phyloP scores from a whole-genome alignment of 2,113 vertebrate genomes.

The Pampusana beccarii region DNA sequence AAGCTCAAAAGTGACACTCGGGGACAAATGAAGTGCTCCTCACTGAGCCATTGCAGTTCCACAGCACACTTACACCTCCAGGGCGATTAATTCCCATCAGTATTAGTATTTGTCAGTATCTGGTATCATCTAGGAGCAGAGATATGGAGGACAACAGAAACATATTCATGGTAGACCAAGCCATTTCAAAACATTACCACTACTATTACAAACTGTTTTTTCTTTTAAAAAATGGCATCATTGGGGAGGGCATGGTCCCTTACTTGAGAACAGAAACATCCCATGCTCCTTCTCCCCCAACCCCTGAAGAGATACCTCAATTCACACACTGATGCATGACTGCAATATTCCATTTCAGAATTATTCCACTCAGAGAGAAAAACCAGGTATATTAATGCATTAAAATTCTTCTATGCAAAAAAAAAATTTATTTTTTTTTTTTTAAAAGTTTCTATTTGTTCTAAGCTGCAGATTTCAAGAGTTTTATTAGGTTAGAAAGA shows the following conservation, averaged over 20 bases:
- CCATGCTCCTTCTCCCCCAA: neutral
- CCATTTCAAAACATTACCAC: neutral
- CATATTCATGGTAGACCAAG: neutral
- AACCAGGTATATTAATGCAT: neutral
- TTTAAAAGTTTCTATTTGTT: neutral
- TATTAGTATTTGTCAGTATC: rapidly evolving
- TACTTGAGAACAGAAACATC: neutral
- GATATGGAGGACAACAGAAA: neutral
- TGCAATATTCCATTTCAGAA: neutral
- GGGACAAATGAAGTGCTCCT: neutral
- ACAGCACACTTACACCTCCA: neutral
- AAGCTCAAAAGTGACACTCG: neutral
- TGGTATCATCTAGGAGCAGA: neutral
- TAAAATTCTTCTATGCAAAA: neutral
- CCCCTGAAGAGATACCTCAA: neutral
- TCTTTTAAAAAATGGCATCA: neutral
- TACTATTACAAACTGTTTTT: neutral
- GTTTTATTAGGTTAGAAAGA: neutral
- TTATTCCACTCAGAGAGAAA: neutral
- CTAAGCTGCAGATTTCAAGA: neutral
- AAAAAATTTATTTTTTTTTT: too few relatives aligned
- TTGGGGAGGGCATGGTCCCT: neutral
- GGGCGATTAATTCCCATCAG: neutral
- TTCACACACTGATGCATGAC: neutral
- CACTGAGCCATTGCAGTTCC: neutral